These are phyloP conservation scores for Plebejus melissa DNA, from an alignment of 2,888 invertebrate species.

Conservation along the genomic window DNA sequence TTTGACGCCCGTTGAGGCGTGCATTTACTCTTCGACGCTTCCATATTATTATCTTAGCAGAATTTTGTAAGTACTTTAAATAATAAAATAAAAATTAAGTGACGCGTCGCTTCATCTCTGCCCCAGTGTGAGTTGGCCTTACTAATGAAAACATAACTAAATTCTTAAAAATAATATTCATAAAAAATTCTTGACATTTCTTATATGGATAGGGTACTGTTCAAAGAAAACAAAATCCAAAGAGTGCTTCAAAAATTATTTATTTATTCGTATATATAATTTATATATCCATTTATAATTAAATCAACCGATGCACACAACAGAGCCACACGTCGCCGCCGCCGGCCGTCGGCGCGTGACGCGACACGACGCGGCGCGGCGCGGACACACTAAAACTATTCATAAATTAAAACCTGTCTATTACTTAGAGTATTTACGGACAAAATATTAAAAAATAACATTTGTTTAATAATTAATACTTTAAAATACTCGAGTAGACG, in stretches of 20 bases:
- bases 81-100: too few relatives aligned
- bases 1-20: too few relatives aligned
- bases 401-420: conserved; percentile 34
- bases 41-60: too few relatives aligned
- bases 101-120: too few relatives aligned
- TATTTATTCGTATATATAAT: conserved; percentile 78
- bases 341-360: conserved; percentile 41
- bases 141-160: too few relatives aligned
- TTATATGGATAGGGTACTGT: not conserved
- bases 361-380: conserved; percentile 47
- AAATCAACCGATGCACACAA: conserved; percentile 74
- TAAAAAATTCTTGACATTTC: not conserved
- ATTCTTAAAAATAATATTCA: too few relatives aligned
- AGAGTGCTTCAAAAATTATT: conserved; percentile 76
- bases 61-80: too few relatives aligned
- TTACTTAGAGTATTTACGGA: conserved; percentile 33
- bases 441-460: conserved; percentile 28
- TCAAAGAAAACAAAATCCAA: conserved; percentile 57
- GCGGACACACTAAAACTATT: conserved; percentile 21
- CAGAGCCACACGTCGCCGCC: conserved; percentile 51
- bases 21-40: too few relatives aligned
- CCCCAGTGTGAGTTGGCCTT: too few relatives aligned
- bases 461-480: conserved; percentile 55
- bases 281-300: conserved; percentile 77
- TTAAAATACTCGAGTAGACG: conserved; percentile 53